These are phyloP conservation scores for Gracilinanus agilis DNA, from an alignment of 2,113 vertebrate genomes.

Conservation along the genomic window DNA sequence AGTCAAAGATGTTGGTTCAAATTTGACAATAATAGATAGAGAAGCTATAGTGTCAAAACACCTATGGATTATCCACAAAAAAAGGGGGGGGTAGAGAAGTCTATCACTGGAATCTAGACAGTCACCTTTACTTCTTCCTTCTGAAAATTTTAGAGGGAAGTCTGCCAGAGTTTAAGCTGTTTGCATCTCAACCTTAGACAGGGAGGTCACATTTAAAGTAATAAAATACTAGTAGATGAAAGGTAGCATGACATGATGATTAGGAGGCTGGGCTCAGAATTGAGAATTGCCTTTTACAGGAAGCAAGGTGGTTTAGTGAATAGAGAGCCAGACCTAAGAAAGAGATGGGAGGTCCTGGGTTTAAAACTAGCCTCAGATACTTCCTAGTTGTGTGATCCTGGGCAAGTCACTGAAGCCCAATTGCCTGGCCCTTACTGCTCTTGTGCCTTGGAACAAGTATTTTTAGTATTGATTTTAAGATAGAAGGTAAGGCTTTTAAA, in stretches of 20 bases:
- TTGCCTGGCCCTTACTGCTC: too few relatives aligned
- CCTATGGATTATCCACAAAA: not conserved
- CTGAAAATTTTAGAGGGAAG: slow-evolving; percentile 25
- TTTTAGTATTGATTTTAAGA: too few relatives aligned
- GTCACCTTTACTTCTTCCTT: not conserved
- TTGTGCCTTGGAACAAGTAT: too few relatives aligned
- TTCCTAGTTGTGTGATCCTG: too few relatives aligned
- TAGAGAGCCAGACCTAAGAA: too few relatives aligned
- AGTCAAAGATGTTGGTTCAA: not conserved
- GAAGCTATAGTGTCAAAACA: not conserved
- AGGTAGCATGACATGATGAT: not conserved
- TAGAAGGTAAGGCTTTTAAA: too few relatives aligned
- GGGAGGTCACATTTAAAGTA: not conserved
- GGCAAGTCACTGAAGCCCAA: too few relatives aligned
- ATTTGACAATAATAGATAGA: not conserved
- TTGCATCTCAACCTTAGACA: not conserved
- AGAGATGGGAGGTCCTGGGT: too few relatives aligned
- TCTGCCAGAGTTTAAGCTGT: slow-evolving; percentile 17
- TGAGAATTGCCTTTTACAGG: not conserved
- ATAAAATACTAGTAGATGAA: not conserved
- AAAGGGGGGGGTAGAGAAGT: not conserved
- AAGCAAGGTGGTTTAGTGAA: too few relatives aligned
- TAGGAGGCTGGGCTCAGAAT: not conserved
- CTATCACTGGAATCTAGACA: not conserved
- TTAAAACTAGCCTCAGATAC: too few relatives aligned